phyloP scores from a whole-genome alignment of 2,888 invertebrate species.

The Sclerodermus sp. region DNA sequence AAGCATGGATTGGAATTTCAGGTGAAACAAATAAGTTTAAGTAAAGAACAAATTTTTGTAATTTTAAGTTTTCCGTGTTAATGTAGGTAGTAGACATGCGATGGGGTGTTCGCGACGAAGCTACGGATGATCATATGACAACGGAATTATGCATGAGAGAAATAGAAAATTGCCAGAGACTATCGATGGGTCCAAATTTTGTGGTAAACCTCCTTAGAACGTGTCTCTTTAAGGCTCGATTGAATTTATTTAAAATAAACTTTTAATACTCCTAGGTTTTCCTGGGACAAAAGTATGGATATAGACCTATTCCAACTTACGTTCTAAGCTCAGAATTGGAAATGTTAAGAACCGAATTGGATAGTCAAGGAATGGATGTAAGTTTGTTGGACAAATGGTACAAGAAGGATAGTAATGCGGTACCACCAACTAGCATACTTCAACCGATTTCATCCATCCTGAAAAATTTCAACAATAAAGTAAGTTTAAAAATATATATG shows the following conservation, averaged over 20 bases:
- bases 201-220: slow-evolving; percentile 64
- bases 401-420: slow-evolving; percentile 93
- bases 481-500: slow-evolving; percentile 45
- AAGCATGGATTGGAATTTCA: slow-evolving; percentile 98
- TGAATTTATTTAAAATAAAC: neutral
- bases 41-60: neutral
- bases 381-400: slow-evolving; percentile 91
- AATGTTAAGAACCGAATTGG: slow-evolving; percentile 82
- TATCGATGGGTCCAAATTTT: slow-evolving; percentile 98
- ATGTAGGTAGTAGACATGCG: slow-evolving; percentile 96
- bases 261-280: slow-evolving; percentile 69
- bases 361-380: slow-evolving; percentile 80
- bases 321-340: slow-evolving; percentile 90
- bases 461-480: slow-evolving; percentile 97
- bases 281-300: slow-evolving; percentile 97
- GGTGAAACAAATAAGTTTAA: slow-evolving; percentile 63
- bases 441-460: slow-evolving; percentile 97
- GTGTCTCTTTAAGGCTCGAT: neutral
- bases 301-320: slow-evolving; percentile 95
- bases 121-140: slow-evolving; percentile 99
- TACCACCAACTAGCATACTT: slow-evolving; percentile 90
- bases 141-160: slow-evolving; percentile 98
- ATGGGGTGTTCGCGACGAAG: slow-evolving; percentile 97
- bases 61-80: neutral
- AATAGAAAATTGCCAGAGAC: slow-evolving; percentile 94